Evolutionary conservation across 2,888 invertebrate species (phyloP).

Genomic region (Germaria angustata): DNA sequence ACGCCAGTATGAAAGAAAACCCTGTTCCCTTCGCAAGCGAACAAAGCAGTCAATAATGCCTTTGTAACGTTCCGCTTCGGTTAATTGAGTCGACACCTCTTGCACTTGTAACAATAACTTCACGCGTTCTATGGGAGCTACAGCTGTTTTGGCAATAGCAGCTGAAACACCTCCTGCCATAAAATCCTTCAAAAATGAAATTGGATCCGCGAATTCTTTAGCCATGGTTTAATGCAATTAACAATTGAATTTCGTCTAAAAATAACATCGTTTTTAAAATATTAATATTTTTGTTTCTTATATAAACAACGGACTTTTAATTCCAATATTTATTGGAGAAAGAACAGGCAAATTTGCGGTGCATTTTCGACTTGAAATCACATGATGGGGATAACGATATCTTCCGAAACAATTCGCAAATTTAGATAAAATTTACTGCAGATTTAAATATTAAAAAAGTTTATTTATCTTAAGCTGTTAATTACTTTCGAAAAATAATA

Average conservation of each 20-base stretch:
- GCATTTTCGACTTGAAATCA: no score
- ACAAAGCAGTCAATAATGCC: slow-evolving; percentile 88
- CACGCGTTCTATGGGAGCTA: slow-evolving; percentile 94
- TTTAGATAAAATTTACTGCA: no score
- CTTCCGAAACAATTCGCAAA: no score
- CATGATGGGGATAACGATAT: no score
- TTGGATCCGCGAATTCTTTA: slow-evolving; percentile 82
- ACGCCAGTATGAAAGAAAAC: slow-evolving; percentile 90
- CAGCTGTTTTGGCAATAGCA: slow-evolving; percentile 93
- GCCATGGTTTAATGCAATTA: slow-evolving; percentile 60
- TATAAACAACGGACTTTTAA: no score
- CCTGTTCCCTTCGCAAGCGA: slow-evolving; percentile 90
- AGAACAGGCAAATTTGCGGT: no score
- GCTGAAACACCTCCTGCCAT: slow-evolving; percentile 92
- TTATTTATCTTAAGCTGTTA: no score
- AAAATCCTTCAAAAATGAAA: slow-evolving; percentile 90
- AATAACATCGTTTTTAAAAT: not conserved
- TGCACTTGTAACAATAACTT: slow-evolving; percentile 94
- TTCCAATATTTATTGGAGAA: no score
- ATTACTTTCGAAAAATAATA: no score
- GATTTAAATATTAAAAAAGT: no score
- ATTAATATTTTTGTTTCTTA: no score
- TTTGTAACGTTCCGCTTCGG: slow-evolving; percentile 91
- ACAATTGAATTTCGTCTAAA: not conserved
- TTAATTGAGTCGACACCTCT: slow-evolving; percentile 90